Evolutionary conservation across 2,888 invertebrate genomes (phyloP), one percentile per base, ranked within the genome.

Genomic region (Cartodere bifasciata): DNA sequence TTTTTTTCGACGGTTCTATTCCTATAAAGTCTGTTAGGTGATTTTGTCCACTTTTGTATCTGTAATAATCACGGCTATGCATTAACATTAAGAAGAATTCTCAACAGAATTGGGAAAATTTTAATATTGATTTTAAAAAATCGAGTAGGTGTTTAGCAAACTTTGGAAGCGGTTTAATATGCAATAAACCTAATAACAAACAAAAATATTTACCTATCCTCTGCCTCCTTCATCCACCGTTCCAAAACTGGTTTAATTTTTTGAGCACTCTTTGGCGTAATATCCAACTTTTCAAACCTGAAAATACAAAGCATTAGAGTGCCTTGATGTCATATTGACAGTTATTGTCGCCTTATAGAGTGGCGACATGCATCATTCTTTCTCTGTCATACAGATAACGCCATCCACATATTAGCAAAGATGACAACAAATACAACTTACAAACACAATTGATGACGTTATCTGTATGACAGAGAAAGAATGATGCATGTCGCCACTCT

Each of bases 251-350:
- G 95, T 65, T 94, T 94, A 61, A 95, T 95, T 75, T 95, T 95
- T 72, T 92, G 91, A 55, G 95, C 95, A 72, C 94, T 94, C 72
- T 95, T 94, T 59, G 95, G 95, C 56, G 95, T 95, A 56, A 95
- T 95, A 70, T 95, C 95, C 68, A 95, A 72, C 71, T 95, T 95
- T 71, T 95, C 95, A 75, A 95, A 95, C 83, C 91, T 91, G 44
- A 21, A 41, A n/a, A n/a, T n/a, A n/a, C n/a, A n/a, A n/a, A n/a
- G n/a, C n/a, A n/a, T n/a, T n/a, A n/a, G n/a, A n/a, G n/a, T n/a
- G n/a, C n/a, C n/a, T n/a, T n/a, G n/a, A n/a, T n/a, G n/a, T n/a
- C n/a, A n/a, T n/a, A n/a, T n/a, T n/a, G n/a, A n/a, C n/a, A n/a
- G n/a, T n/a, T n/a, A n/a, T n/a, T n/a, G n/a, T n/a, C n/a, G n/a